Conservation (phyloP, 2,888 invertebrate genomes). For the Athalia rosae region DNA sequence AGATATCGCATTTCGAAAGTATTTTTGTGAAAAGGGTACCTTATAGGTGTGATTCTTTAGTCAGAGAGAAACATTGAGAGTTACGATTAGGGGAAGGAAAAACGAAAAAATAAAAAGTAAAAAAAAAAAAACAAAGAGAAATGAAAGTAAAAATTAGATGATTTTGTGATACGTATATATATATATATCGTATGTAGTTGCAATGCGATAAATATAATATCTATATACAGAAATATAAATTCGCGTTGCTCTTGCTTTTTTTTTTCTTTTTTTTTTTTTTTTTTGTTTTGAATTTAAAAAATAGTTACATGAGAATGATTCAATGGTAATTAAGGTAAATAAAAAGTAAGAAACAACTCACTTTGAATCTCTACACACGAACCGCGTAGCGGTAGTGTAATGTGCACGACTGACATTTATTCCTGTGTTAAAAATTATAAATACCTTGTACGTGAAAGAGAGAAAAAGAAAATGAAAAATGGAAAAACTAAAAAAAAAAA, state of each 20-base stretch:
- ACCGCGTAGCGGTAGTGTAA: constrained; percentile 14
- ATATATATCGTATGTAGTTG: not conserved
- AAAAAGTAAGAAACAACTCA: constrained; percentile 9
- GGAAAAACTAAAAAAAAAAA: too few species aligned
- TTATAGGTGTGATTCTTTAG: constrained; percentile 9
- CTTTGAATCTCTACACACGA: constrained; percentile 21
- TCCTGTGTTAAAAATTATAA: constrained; percentile 31
- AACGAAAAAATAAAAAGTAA: constrained; percentile 23
- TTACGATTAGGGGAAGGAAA: too few species aligned
- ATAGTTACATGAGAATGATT: not conserved
- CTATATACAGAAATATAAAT: too few species aligned
- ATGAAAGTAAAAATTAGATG: constrained; percentile 14
- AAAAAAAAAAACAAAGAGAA: constrained; percentile 35
- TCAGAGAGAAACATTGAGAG: not conserved
- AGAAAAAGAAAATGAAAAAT: too few species aligned
- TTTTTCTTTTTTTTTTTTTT: not conserved
- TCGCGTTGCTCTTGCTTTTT: too few species aligned
- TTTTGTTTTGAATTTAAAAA: not conserved
- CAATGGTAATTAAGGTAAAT: not conserved
- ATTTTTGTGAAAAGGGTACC: constrained; percentile 27
- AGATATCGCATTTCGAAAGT: constrained; percentile 32
- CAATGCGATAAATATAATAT: too few species aligned
- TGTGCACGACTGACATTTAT: constrained; percentile 41
- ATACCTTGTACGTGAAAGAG: not conserved
- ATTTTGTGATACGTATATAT: not conserved